Evolutionary conservation across 2,797 vertebrate species (phyloP), one percentile per base, ranked within the genome.

Genomic region (Epinephelus awoara): DNA sequence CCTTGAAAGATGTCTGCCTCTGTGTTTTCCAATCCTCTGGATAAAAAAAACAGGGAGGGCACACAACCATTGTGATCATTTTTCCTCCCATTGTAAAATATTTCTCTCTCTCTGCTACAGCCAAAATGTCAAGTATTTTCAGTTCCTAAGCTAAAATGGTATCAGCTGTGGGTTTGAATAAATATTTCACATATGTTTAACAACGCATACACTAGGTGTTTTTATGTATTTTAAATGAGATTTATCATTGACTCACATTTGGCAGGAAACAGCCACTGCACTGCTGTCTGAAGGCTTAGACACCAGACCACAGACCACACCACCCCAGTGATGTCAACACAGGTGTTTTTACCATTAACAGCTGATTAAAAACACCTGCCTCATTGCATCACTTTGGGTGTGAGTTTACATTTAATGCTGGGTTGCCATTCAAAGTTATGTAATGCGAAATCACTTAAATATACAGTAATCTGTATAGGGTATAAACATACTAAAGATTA

Each of bases 381-480:
- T 34, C 34, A 34, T 34, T 56, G 42, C 46, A 27, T 47, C 13
- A 49, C 9, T 51, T 42, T 6, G 51, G 3, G 46, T 49, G 27
- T 47, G 17, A 42, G 61, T 19, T 56, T 19, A 19, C 17, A 58
- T 44, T 67, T 50, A 13, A 23, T 14, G 17, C 23, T 17, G 8
- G 50, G 40, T 34, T 55, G 23, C 1, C 42, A 27, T 58, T 49
- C 23, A 80, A 3, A 66, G 55, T 66, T 66, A 62, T 57, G 55
- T 34, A 71, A 58, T n/a, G 34, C 64, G 51, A n/a, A 49, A 56
- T 74, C 18, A 38, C 13, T 29, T 29, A n/a, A 50, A 23, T n/a
- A n/a, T 47, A 49, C 44, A 57, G 50, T 42, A 18, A 71, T 64
- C 46, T 71, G 6, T 49, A n/a, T 50, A 21, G 0, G 42, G 13